These are phyloP conservation scores for Pecten maximus DNA, from an alignment of 2,888 invertebrate genomes.

Conservation along the genomic window DNA sequence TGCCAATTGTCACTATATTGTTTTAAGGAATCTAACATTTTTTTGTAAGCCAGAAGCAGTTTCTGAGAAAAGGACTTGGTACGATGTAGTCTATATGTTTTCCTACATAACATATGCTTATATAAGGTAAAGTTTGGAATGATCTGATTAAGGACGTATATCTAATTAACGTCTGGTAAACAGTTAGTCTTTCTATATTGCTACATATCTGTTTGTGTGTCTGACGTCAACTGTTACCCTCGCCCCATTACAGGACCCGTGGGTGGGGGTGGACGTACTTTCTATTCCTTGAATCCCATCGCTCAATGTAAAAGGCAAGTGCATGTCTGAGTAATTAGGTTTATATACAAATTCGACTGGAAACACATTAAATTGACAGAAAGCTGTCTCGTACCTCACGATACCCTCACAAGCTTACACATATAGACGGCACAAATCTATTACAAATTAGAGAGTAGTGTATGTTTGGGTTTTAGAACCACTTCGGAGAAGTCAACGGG, in stretches of 20 bases:
- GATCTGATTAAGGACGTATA: not conserved
- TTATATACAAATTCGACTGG: not conserved
- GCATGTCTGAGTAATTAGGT: not conserved
- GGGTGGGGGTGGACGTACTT: not conserved
- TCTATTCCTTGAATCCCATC: not conserved
- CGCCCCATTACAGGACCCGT: not conserved
- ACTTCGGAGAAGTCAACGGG: not conserved
- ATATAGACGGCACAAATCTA: not conserved
- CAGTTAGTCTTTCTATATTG: not conserved
- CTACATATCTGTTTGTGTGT: not conserved
- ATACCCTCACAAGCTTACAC: not conserved
- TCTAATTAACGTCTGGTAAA: not conserved
- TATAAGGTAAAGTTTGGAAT: not conserved
- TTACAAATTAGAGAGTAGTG: not conserved
- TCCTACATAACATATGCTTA: not conserved
- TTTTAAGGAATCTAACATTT: no score
- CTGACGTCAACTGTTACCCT: not conserved
- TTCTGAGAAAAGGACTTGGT: no score
- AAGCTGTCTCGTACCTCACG: not conserved
- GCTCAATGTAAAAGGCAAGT: not conserved
- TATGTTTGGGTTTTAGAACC: not conserved
- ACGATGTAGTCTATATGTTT: no score
- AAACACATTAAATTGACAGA: conserved; percentile 24
- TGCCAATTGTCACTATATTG: no score
- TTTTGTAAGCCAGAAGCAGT: no score